A percentile compares a stretch with the other conserved stretches of the same genome.
Evolutionary conservation across 2,797 vertebrate species (phyloP).

Genomic region (Selene dorsalis): DNA sequence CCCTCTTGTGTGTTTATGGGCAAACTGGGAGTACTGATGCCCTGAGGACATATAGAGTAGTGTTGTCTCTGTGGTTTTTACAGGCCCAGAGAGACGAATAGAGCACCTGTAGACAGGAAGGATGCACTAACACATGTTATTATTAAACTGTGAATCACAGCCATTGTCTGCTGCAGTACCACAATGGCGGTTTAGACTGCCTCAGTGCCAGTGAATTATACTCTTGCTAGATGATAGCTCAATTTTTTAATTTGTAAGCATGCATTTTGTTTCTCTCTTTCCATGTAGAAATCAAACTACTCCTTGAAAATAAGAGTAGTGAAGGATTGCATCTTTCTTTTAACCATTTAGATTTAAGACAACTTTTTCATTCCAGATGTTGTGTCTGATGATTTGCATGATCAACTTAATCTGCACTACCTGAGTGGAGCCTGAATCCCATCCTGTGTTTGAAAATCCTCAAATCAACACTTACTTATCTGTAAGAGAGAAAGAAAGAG

Average conservation of each 20-base stretch:
- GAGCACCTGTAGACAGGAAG: constrained; percentile 12
- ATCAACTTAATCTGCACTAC: constrained; percentile 33
- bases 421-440: constrained; percentile 49
- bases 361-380: not conserved
- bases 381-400: constrained; percentile 59
- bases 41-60: constrained; percentile 18
- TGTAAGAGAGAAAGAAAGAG: no score
- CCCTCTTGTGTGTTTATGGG: constrained; percentile 36
- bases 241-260: constrained; percentile 25
- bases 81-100: constrained; percentile 11
- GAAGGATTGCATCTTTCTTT: constrained; percentile 18
- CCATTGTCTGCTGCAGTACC: constrained; percentile 15
- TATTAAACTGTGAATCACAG: constrained; percentile 58
- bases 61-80: constrained; percentile 34
- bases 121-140: constrained; percentile 25
- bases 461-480: constrained; percentile 37
- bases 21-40: constrained; percentile 28
- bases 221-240: constrained; percentile 16
- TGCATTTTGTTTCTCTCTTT: constrained; percentile 11
- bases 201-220: constrained; percentile 9
- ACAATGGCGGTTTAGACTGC: constrained; percentile 3
- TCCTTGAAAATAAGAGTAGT: constrained; percentile 3
- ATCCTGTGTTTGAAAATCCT: constrained; percentile 45
- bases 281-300: constrained; percentile 4
- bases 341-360: not conserved